Percentiles rank a stretch among this genome's conserved stretches.
phyloP scores from a whole-genome alignment of 2,888 invertebrate species.

The Caenorhabditis japonica region DNA sequence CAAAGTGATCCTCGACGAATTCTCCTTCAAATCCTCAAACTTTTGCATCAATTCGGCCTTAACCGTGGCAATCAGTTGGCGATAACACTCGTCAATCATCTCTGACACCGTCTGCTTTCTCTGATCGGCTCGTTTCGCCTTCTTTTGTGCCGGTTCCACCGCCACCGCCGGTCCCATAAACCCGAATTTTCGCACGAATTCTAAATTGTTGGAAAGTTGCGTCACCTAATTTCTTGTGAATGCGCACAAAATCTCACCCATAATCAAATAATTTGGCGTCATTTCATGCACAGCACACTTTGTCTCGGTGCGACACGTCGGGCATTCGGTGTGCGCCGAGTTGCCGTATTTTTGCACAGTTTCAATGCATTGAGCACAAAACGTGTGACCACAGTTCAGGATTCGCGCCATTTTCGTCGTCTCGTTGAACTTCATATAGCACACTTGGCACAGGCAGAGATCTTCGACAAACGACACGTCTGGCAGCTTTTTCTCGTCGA shows the following conservation, averaged over 20 bases:
- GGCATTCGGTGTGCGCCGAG: slow-evolving; percentile 26
- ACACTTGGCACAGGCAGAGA: slow-evolving; percentile 21
- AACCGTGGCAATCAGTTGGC: slow-evolving; percentile 8
- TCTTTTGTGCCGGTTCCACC: not conserved
- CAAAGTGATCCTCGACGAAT: too few relatives aligned
- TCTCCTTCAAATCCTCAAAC: slow-evolving; percentile 18
- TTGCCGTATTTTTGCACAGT: slow-evolving; percentile 25
- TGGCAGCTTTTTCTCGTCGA: not conserved
- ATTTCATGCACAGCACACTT: slow-evolving; percentile 5
- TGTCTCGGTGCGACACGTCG: slow-evolving; percentile 32
- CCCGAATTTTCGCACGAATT: slow-evolving; percentile 20
- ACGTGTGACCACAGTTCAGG: slow-evolving; percentile 41
- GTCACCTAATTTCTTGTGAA: too few relatives aligned
- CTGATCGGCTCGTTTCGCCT: not conserved
- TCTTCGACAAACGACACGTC: slow-evolving; percentile 2
- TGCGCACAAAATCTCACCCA: slow-evolving; percentile 19
- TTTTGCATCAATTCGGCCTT: slow-evolving; percentile 19
- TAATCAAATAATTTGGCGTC: slow-evolving; percentile 17
- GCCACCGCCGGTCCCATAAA: slow-evolving; percentile 10
- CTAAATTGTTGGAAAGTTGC: slow-evolving; percentile 2
- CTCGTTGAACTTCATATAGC: slow-evolving; percentile 41
- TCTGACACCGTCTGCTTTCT: slow-evolving; percentile 15
- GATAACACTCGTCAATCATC: slow-evolving; percentile 22
- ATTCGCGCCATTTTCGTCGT: slow-evolving; percentile 10
- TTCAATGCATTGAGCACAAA: slow-evolving; percentile 25